phyloP scores from a whole-genome alignment of 2,797 vertebrate genomes.

The Eidolon dupreanum region DNA sequence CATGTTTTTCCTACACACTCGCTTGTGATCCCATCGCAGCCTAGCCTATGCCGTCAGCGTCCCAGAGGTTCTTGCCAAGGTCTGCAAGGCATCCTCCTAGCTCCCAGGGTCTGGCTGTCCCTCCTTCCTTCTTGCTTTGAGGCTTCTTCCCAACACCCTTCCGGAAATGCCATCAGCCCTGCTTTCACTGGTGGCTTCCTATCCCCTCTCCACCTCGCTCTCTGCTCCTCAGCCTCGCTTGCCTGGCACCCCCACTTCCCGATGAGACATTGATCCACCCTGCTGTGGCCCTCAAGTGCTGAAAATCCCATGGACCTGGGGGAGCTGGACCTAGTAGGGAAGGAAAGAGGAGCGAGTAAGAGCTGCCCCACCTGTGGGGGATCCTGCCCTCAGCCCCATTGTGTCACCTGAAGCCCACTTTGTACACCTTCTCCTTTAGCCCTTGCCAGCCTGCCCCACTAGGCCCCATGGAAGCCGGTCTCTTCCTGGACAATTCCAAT shows the following conservation, averaged over 20 bases:
- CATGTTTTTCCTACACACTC: background rate
- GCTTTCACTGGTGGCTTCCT: background rate
- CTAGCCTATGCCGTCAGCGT: background rate
- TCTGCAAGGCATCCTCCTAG: background rate
- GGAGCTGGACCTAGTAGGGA: background rate
- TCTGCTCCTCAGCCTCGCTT: background rate
- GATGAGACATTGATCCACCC: background rate
- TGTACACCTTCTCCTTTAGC: background rate
- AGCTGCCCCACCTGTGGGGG: no score
- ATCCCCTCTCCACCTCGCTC: background rate
- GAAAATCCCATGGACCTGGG: background rate
- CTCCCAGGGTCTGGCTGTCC: background rate
- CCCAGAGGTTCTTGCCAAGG: background rate
- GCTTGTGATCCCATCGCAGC: background rate
- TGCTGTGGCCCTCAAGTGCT: background rate
- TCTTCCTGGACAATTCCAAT: background rate
- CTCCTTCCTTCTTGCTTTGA: background rate
- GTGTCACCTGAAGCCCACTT: background rate
- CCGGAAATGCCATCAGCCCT: background rate
- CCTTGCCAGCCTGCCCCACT: background rate
- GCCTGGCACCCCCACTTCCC: background rate
- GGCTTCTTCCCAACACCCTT: background rate
- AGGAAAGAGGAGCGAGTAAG: background rate
- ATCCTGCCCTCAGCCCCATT: background rate
- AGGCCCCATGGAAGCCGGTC: background rate